Percentiles rank a stretch among this genome's conserved stretches.
phyloP scores from a whole-genome alignment of 2,888 invertebrate species.

The Oegoconia quadripuncta region DNA sequence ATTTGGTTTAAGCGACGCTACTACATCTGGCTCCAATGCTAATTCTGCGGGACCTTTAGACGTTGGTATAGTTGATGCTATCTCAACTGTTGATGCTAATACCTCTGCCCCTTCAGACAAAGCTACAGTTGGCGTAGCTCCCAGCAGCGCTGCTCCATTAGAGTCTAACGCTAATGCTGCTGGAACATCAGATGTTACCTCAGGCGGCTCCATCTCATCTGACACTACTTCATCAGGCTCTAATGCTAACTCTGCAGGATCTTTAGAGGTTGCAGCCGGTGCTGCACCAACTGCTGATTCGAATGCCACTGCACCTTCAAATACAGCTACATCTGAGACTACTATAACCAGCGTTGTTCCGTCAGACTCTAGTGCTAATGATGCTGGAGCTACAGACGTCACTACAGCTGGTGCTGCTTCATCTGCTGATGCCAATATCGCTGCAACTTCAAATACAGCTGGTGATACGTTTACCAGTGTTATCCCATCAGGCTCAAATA shows the following conservation, averaged over 20 bases:
- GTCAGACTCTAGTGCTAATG: neutral
- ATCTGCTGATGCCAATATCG: constrained; percentile 9
- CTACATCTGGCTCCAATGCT: neutral
- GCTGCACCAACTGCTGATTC: neutral
- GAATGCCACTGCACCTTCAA: neutral
- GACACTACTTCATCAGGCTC: neutral
- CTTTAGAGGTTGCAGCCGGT: neutral
- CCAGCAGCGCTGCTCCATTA: neutral
- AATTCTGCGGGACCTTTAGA: constrained; percentile 4
- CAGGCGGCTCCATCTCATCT: neutral
- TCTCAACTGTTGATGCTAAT: neutral
- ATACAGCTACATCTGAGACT: constrained; percentile 1
- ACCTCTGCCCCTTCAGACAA: no score
- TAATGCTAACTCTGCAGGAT: neutral
- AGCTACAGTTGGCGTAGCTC: neutral
- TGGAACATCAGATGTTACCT: neutral
- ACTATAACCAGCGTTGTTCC: neutral
- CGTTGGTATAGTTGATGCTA: constrained; percentile 1
- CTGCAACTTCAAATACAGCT: constrained; percentile 6
- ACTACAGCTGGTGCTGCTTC: constrained; percentile 1
- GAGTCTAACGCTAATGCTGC: constrained; percentile 1
- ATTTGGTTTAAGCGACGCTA: neutral
- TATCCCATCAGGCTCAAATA: neutral
- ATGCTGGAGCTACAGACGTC: neutral
- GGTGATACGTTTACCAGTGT: constrained; percentile 1